Percentiles rank a stretch among this genome's conserved stretches.
Evolutionary conservation across 1,140 invertebrate genomes (phyloP).

Genomic region (Brachionus koreanus): DNA sequence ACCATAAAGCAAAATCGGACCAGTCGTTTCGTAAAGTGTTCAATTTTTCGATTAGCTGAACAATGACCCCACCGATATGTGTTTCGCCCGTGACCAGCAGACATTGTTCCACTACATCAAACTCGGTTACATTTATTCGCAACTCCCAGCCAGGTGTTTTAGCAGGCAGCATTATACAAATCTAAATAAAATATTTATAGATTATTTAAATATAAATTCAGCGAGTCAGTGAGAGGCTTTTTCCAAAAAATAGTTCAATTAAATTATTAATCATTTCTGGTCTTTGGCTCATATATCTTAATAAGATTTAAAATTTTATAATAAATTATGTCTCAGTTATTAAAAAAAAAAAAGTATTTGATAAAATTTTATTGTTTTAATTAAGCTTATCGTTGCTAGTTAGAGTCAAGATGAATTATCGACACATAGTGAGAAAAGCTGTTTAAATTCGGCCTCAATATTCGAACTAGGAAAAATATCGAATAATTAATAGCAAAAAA

Average conservation of each 20-base stretch:
- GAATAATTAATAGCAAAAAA: slow-evolving; percentile 2
- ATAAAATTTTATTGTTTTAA: neutral
- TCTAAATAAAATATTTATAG: neutral
- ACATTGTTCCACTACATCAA: slow-evolving; percentile 73
- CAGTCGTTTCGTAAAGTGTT: slow-evolving; percentile 73
- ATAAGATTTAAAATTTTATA: neutral
- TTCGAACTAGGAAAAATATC: slow-evolving; percentile 13
- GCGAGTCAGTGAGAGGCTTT: neutral
- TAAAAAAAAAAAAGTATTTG: slow-evolving; percentile 1
- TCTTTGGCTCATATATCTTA: neutral
- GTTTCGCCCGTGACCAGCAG: slow-evolving; percentile 94
- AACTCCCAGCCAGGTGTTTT: slow-evolving; percentile 30
- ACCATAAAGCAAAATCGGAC: slow-evolving; percentile 99
- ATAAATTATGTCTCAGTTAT: neutral
- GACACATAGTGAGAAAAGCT: neutral
- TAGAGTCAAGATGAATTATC: neutral
- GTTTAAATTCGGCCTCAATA: neutral
- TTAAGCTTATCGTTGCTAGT: neutral
- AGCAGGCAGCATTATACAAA: neutral
- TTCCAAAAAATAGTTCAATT: neutral
- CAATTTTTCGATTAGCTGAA: slow-evolving; percentile 90
- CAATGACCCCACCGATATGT: slow-evolving; percentile 97
- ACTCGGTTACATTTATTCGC: neutral
- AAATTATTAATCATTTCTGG: neutral
- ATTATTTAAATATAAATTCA: neutral